Base-by-base conservation (phyloP, 2,113 vertebrate genomes). In the Platanista minor region DNA sequence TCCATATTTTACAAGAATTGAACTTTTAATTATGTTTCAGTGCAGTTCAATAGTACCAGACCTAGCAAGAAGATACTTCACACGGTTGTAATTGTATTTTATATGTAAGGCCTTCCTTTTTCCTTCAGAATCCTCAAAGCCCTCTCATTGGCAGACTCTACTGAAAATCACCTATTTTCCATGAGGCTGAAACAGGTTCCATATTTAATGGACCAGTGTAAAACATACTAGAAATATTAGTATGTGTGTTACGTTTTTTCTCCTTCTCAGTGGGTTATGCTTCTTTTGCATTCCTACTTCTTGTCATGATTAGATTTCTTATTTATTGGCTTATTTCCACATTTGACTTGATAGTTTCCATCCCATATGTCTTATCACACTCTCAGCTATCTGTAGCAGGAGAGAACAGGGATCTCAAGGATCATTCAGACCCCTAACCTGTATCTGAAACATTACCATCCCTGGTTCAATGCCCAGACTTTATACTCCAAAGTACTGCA, bases 131-230 rank as follows among this genome's bases (percentile, higher is more conserved):
- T 54, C 52, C 49, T 64, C 77, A 87, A 92, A 94, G 69, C 66
- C 59, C 64, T 74, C 39, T 85, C 71, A 78, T 33, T 94, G 75
- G 52, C n/a, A 15, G 69, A 69, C 31, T 85, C 61, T 71, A 41
- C 41, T 39, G 61, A 82, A 95, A 97, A 94, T 81, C 59, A 96
- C 87, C 49, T 52, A 93, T 93, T 94, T 97, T 96, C 71, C 33
- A 49, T 49, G 74, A 95, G 85, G 21, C 69, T 0, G 0, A 87
- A 95, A 74, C 13, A 85, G 64, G 27, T 62, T 77, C 52, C 36
- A 49, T 75, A 46, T 43, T 85, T 83, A 87, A 85, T 31, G 13
- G 62, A 25, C 39, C 64, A 52, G 49, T 5, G 29, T 72, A 81
- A 87, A 87, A 61, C 64, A 69, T 6, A 62, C 10, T 67, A 66